Evolutionary conservation across 1,140 invertebrate species (phyloP), one percentile per base, ranked within the genome.

Genomic region (Archegozetes longisetosus): DNA sequence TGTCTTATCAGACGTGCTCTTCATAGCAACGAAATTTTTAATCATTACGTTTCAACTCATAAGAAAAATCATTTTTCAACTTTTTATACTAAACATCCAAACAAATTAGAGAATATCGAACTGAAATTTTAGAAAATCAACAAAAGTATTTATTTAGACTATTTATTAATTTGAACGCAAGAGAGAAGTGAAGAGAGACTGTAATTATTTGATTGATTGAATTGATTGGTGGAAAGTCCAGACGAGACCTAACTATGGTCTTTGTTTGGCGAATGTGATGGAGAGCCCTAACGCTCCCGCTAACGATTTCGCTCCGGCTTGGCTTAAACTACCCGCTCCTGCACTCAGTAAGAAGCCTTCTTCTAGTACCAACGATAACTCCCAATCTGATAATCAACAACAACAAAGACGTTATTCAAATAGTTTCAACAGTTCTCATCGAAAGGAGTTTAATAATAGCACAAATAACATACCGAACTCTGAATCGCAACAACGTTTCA

Each of bases 251-350:
- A 64, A 65, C 53, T 64, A 64, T 66, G 63, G 53, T 66, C 40
- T 58, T 60, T 57, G 24, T 59, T 58, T 48, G 56, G 53, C 53
- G 54, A 22, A 14, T 49, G 48, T 72, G 67, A 73, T 73, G 71
- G 71, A 71, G 61, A 68, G 67, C 56, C 70, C 69, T 64, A 70
- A 71, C 66, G 68, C 68, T 66, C 72, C 71, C 47, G 71, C 71
- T 63, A 69, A 73, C 68, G 72, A 73, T 64, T 73, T 73, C 70
- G 71, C 71, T 64, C 72, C 72, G 69, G 70, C 72, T 55, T 73
- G 72, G 72, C 69, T 73, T 56, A 73, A 73, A 64, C 70, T 73
- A 67, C 71, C 71, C 26, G 62, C 65, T n/a, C 64, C 69, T 51
- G 48, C 61, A 17, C 32, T 40, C 32, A 6, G 6, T 40, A 40